Evolutionary conservation across 1,140 invertebrate species (phyloP).

Genomic region (Drosophila pachea): DNA sequence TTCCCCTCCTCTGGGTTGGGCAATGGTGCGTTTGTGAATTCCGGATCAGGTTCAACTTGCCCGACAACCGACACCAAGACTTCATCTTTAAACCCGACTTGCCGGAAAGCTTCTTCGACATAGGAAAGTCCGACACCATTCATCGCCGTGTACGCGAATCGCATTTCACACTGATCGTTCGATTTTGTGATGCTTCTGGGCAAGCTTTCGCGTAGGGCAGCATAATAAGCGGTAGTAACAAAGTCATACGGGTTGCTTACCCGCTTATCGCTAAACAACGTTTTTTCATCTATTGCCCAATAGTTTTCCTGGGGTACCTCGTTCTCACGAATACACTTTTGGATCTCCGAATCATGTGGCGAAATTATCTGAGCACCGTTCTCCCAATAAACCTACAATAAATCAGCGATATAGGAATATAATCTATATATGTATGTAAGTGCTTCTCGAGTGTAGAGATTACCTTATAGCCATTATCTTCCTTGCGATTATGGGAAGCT

Average conservation of each 20-base stretch:
- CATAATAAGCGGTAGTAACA: slow-evolving; percentile 45
- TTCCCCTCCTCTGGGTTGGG: slow-evolving; percentile 99
- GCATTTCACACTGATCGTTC: slow-evolving; percentile 54
- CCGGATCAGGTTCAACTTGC: slow-evolving; percentile 94
- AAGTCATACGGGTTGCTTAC: slow-evolving; percentile 50
- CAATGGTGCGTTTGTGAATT: slow-evolving; percentile 95
- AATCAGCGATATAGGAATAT: neutral
- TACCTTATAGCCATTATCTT: slow-evolving; percentile 99
- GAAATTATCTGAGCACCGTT: slow-evolving; percentile 98
- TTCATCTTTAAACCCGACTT: slow-evolving; percentile 83
- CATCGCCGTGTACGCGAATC: slow-evolving; percentile 91
- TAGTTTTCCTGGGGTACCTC: slow-evolving; percentile 80
- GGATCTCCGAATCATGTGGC: slow-evolving; percentile 94
- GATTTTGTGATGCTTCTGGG: slow-evolving; percentile 16
- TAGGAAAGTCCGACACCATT: slow-evolving; percentile 96
- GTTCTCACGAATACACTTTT: slow-evolving; percentile 88
- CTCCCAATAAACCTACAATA: slow-evolving; percentile 87
- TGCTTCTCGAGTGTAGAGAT: neutral
- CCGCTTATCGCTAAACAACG: slow-evolving; percentile 19
- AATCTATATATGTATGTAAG: neutral
- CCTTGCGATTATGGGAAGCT: slow-evolving; percentile 99
- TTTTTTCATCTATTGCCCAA: slow-evolving; percentile 37
- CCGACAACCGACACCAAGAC: slow-evolving; percentile 88
- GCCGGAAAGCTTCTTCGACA: slow-evolving; percentile 87
- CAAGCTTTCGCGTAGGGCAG: slow-evolving; percentile 31